These are phyloP conservation scores for Cyprinodon tularosa DNA, from an alignment of 2,113 vertebrate species.

Conservation along the genomic window DNA sequence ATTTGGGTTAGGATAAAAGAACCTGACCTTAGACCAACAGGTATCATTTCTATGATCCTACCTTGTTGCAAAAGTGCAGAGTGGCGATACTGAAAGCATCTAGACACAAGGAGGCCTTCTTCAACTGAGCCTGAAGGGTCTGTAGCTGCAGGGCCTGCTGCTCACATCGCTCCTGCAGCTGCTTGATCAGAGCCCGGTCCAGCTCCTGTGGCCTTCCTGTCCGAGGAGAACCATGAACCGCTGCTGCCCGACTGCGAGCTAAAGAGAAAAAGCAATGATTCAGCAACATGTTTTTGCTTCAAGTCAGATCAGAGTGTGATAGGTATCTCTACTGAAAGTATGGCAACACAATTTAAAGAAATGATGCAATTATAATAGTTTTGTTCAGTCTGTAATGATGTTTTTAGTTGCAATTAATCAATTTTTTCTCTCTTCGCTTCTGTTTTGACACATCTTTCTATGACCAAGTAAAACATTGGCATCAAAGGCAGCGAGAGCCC, in stretches of 20 bases:
- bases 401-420: too few species aligned
- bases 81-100: constrained; percentile 89
- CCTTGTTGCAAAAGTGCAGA: constrained; percentile 91
- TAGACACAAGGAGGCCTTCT: constrained; percentile 82
- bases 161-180: constrained; percentile 86
- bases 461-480: too few species aligned
- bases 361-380: too few species aligned
- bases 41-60: constrained; percentile 56
- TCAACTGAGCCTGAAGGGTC: constrained; percentile 81
- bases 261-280: background rate
- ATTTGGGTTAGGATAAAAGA: background rate
- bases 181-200: constrained; percentile 85
- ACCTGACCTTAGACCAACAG: background rate
- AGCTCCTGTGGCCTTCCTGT: constrained; percentile 75
- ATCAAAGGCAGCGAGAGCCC: too few species aligned
- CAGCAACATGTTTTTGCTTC: background rate
- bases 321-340: too few species aligned
- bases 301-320: background rate
- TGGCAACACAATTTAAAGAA: too few species aligned
- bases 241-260: constrained; percentile 84
- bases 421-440: too few species aligned
- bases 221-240: constrained; percentile 44
- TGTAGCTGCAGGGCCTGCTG: constrained; percentile 84
- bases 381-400: too few species aligned
- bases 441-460: too few species aligned